Conservation (phyloP, 2,797 vertebrate genomes). For the Tiaroga cobitis region DNA sequence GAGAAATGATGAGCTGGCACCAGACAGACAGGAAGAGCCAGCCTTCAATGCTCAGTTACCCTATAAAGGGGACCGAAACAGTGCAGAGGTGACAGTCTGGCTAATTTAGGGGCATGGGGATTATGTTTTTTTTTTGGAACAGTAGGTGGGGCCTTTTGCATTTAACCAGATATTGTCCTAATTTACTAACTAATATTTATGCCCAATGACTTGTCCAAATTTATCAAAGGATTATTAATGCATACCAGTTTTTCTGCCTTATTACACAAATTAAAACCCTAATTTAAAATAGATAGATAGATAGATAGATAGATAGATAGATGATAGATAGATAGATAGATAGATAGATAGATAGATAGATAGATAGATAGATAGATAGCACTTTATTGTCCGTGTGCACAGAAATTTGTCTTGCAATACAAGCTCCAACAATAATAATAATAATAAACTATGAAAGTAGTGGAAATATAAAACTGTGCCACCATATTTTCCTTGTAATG, state of each 20-base stretch:
- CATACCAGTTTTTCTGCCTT: background rate
- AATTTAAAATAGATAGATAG: too few relatives aligned
- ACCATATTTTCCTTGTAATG: too few relatives aligned
- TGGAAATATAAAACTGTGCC: background rate
- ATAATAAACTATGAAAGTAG: background rate
- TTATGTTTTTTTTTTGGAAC: background rate
- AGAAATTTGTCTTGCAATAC: too few relatives aligned
- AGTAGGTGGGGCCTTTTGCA: background rate
- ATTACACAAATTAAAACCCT: background rate
- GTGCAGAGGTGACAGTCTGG: background rate
- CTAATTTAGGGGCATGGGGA: background rate
- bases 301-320: too few relatives aligned
- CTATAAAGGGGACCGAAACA: background rate
- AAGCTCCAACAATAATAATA: too few relatives aligned
- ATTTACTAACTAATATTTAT: background rate
- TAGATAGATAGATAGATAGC: too few relatives aligned
- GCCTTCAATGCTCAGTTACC: conserved; percentile 44
- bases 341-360: too few relatives aligned
- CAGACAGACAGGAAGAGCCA: conserved; percentile 53
- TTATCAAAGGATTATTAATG: background rate
- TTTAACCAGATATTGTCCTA: background rate
- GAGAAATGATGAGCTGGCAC: conserved; percentile 28
- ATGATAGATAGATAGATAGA: too few relatives aligned
- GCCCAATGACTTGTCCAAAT: background rate
- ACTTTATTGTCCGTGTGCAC: too few relatives aligned